Percentiles rank a stretch among this genome's conserved stretches.
Evolutionary conservation across 2,797 vertebrate genomes (phyloP).

Genomic region (Argya squamiceps): DNA sequence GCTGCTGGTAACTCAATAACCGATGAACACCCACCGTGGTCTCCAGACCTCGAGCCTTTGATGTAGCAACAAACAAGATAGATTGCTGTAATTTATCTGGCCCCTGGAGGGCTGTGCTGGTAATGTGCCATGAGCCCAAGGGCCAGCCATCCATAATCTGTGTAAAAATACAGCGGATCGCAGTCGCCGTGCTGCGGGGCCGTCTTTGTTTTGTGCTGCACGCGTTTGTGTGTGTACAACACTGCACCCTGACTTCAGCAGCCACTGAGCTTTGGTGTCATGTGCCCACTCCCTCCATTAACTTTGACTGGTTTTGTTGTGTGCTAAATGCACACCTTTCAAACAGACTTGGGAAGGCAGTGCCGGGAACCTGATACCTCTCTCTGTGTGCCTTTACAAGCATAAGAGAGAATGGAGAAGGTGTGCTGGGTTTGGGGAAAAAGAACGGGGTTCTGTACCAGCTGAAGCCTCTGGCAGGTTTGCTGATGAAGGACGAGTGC

Average conservation of each 20-base stretch:
- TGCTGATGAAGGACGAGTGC: neutral
- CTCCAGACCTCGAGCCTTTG: constrained; percentile 54
- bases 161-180: constrained; percentile 21
- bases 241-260: neutral
- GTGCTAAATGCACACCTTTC: neutral
- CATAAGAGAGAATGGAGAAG: accelerated
- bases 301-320: neutral
- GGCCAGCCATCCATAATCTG: constrained; percentile 60
- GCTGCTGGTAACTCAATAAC: constrained; percentile 62
- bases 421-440: neutral
- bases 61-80: constrained; percentile 59
- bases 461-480: neutral
- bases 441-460: neutral
- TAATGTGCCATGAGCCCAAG: constrained; percentile 51
- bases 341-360: neutral
- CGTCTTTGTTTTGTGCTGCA: constrained; percentile 7
- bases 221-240: neutral
- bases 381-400: neutral
- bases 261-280: neutral
- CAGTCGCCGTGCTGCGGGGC: neutral
- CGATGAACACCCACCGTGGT: constrained; percentile 43
- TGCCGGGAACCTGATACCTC: accelerated
- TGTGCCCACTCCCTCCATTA: neutral
- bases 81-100: constrained; percentile 64
- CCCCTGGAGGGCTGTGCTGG: constrained; percentile 52